Conservation (phyloP, 2,113 vertebrate genomes). For the Equus przewalskii region DNA sequence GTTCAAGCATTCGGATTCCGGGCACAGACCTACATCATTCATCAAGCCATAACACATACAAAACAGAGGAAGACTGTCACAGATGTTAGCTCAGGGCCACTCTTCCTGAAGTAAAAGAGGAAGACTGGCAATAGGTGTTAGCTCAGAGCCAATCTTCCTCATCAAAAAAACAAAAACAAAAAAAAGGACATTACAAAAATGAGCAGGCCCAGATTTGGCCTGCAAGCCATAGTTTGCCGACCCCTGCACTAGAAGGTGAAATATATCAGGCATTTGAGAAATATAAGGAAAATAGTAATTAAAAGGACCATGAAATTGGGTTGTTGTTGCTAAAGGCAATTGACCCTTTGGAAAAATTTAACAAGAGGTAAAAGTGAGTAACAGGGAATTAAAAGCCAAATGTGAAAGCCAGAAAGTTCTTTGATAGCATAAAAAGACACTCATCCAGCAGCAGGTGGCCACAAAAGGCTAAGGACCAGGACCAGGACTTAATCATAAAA, state of each 20-base stretch:
- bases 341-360: not conserved
- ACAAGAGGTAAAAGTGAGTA: not conserved
- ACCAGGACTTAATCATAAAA: not conserved
- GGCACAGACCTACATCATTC: no score
- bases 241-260: not conserved
- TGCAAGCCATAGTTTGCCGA: not conserved
- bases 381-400: not conserved
- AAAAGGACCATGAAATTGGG: not conserved
- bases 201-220: not conserved
- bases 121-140: no score
- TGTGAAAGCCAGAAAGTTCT: not conserved
- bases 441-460: not conserved
- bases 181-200: not conserved
- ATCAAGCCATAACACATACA: no score
- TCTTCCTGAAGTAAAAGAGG: no score
- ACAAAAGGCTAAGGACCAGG: constrained; percentile 28
- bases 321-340: not conserved
- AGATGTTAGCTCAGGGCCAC: no score
- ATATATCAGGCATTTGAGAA: not conserved
- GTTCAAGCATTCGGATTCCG: no score
- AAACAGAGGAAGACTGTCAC: no score
- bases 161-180: no score
- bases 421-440: not conserved
- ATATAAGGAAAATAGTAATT: not conserved
- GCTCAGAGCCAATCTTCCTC: no score